Evolutionary conservation across 2,888 invertebrate genomes (phyloP).

Genomic region (Caenorhabditis zanzibari): DNA sequence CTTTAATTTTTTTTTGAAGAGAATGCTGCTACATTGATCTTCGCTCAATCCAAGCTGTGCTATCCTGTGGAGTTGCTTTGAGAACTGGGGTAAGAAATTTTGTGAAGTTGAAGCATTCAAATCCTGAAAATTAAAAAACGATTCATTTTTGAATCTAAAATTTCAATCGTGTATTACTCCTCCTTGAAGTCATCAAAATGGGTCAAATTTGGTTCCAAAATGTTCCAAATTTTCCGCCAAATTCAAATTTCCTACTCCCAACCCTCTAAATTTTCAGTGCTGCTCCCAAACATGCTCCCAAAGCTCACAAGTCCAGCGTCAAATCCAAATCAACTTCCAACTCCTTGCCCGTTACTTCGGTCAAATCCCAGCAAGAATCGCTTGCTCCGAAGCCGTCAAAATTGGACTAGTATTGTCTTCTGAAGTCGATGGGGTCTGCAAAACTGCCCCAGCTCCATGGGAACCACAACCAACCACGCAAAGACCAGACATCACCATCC

Average conservation of each 20-base stretch:
- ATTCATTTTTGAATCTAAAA: too few relatives aligned
- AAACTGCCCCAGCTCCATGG: not conserved
- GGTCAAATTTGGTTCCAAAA: too few relatives aligned
- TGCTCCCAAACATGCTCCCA: conserved; percentile 36
- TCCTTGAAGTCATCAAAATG: too few relatives aligned
- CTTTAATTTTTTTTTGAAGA: conserved; percentile 17
- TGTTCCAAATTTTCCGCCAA: not conserved
- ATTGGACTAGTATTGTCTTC: conserved; percentile 9
- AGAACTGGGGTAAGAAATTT: conserved; percentile 14
- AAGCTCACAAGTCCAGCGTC: not conserved
- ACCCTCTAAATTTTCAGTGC: conserved; percentile 22
- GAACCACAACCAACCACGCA: too few relatives aligned
- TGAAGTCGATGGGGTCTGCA: conserved; percentile 24
- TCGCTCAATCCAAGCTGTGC: conserved; percentile 33
- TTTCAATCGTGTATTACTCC: too few relatives aligned
- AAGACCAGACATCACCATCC: too few relatives aligned
- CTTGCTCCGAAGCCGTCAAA: conserved; percentile 24
- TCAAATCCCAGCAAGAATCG: conserved; percentile 2
- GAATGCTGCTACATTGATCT: conserved; percentile 55
- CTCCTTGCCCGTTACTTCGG: conserved; percentile 1
- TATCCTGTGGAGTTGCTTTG: conserved; percentile 38
- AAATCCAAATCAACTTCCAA: conserved; percentile 24
- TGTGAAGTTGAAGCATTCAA: too few relatives aligned
- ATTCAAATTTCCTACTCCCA: not conserved
- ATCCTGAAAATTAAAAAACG: too few relatives aligned